phyloP scores from a whole-genome alignment of 1,140 invertebrate genomes.

The Nilaparvata lugens region DNA sequence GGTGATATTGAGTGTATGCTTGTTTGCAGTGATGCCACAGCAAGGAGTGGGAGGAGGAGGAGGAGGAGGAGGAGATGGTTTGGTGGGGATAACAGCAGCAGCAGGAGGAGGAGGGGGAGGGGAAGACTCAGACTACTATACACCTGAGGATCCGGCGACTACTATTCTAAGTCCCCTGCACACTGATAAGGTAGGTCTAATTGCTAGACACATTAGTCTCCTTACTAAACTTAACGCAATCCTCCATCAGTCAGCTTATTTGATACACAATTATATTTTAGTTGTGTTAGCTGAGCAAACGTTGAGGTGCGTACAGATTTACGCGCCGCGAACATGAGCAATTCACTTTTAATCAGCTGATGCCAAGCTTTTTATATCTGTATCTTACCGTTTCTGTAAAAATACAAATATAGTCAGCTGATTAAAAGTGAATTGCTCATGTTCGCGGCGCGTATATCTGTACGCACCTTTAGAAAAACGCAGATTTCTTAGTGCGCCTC shows the following conservation, averaged over 20 bases:
- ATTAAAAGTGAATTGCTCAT: no score
- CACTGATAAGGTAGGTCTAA: constrained; percentile 26
- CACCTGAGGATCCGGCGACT: constrained; percentile 55
- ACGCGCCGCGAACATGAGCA: no score
- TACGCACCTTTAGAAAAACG: no score
- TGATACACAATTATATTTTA: constrained; percentile 8
- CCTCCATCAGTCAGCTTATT: background rate
- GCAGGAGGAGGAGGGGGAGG: constrained; percentile 10
- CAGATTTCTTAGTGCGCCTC: no score
- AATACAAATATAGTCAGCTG: no score
- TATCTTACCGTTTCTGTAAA: no score
- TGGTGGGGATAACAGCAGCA: constrained; percentile 27
- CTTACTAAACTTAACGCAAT: constrained; percentile 15
- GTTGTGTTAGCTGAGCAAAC: background rate
- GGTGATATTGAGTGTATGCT: no score
- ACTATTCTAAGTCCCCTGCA: constrained; percentile 45
- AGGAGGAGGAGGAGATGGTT: constrained; percentile 20
- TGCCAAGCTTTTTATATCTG: no score
- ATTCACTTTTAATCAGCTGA: no score
- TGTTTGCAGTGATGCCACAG: constrained; percentile 1
- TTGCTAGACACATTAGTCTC: background rate
- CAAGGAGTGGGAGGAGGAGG: constrained; percentile 7
- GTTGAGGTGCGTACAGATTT: no score
- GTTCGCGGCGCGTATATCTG: no score
- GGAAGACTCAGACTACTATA: constrained; percentile 62